Evolutionary conservation across 1,140 invertebrate species (phyloP), one percentile per base, ranked within the genome.

Genomic region (Drosophila repletoides): DNA sequence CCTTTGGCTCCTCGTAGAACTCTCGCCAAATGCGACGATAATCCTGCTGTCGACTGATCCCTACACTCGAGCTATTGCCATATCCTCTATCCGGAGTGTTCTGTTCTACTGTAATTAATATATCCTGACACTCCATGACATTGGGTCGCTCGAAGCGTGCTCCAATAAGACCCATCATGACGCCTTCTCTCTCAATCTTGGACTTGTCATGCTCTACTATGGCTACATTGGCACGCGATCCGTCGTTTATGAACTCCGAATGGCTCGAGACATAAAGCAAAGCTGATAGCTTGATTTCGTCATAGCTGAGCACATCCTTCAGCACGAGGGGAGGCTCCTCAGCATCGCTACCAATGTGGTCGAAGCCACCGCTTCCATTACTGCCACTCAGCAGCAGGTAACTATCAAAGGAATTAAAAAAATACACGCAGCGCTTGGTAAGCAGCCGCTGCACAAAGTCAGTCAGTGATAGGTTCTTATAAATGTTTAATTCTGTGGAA

Each of bases 221-320:
- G 1, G 93, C 94, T 26, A 65, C 70, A 76, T 94, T 94, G 2
- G 90, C 72, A 7, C 93, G 89, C 2, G 90, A 74, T 0, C 93
- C 93, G 60, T 93, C 89, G 61, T 94, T 94, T 28, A 94, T 92
- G 70, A 94, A 94, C 63, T 92, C 92, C 1, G 93, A 92, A 53
- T 92, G 90, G 0, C 92, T 93, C 3, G 93, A 93, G 1, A 93
- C 90, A 31, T 91, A 92, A 19, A 94, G 90, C 76, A 94, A 90
- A 0, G 93, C 92, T 0, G 93, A 92, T 3, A 94, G 53, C 77
- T 89, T 89, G 9, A 89, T 73, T 45, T 89, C 88, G 29, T 89
- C 84, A 52, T 89, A 89, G 49, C 88, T 88, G 1, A 89, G 63
- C 17, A 81, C 77, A 12, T 80, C 36, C 26, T 38, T 3, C 0